Evolutionary conservation across 2,888 invertebrate genomes (phyloP).

Genomic region (Phytoseiulus persimilis): DNA sequence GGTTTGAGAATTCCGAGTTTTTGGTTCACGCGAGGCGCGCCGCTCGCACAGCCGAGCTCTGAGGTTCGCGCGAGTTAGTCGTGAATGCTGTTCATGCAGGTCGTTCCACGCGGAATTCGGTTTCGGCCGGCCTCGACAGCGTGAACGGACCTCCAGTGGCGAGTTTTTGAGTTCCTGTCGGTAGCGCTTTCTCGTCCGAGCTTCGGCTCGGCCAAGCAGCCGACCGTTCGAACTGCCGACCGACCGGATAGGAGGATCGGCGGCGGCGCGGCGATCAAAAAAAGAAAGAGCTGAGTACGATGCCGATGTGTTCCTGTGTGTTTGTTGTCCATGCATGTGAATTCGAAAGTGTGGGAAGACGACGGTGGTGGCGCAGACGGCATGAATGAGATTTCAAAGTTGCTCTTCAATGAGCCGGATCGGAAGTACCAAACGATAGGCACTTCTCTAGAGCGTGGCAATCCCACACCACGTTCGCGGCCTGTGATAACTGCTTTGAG

Average conservation of each 20-base stretch:
- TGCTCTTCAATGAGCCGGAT: neutral
- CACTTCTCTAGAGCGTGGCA: neutral
- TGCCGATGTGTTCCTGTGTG: neutral
- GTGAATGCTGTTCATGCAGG: neutral
- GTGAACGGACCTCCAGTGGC: neutral
- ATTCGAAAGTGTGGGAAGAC: slow-evolving; percentile 5
- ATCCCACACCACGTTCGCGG: neutral
- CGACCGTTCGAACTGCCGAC: neutral
- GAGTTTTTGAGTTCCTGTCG: slow-evolving; percentile 5
- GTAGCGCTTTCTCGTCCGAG: neutral
- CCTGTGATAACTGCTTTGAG: too few relatives aligned
- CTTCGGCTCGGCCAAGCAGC: neutral
- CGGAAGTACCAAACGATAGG: neutral
- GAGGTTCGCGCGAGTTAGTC: neutral
- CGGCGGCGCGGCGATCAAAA: neutral
- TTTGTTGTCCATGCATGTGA: neutral
- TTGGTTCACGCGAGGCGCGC: neutral
- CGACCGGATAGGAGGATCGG: neutral
- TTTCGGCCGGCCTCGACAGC: neutral
- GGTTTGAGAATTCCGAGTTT: neutral
- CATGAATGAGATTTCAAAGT: slow-evolving; percentile 5
- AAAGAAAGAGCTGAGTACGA: slow-evolving; percentile 5
- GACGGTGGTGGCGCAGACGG: neutral
- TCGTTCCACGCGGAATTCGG: neutral
- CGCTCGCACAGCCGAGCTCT: neutral